A percentile compares a stretch with the other conserved stretches of the same genome.
phyloP scores from a whole-genome alignment of 2,113 vertebrate species.

The Ctenodactylus gundi region DNA sequence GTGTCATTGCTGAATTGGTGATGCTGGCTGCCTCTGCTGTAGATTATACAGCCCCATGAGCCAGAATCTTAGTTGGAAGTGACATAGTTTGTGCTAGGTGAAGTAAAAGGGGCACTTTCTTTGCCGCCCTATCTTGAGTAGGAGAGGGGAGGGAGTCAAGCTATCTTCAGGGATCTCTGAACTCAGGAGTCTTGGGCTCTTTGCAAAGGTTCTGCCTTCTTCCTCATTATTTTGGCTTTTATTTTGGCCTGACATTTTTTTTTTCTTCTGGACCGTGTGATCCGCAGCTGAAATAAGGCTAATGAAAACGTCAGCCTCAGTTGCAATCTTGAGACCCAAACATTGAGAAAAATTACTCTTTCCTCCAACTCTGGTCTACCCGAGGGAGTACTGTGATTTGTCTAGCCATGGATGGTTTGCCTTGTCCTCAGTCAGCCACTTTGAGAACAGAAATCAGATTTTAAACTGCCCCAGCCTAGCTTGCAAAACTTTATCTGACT shows the following conservation, averaged over 20 bases:
- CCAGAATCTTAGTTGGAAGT: neutral
- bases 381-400: neutral
- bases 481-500: neutral
- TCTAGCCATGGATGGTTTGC: neutral
- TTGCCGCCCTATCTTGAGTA: neutral
- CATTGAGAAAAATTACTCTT: neutral
- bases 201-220: neutral
- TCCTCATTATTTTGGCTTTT: neutral
- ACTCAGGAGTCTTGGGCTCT: neutral
- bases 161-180: neutral
- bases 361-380: neutral
- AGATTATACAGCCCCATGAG: neutral
- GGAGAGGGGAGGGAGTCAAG: neutral
- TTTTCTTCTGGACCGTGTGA: neutral
- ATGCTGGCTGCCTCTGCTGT: neutral
- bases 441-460: neutral
- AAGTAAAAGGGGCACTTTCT: slow-evolving; percentile 38
- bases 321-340: neutral
- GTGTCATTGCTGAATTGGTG: neutral
- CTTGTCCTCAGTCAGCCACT: neutral
- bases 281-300: neutral
- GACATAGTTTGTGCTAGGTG: neutral
- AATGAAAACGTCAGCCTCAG: neutral
- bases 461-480: neutral
- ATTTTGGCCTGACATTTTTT: neutral